phyloP scores from a whole-genome alignment of 2,888 invertebrate genomes.

The Stegana nigrithorax region DNA sequence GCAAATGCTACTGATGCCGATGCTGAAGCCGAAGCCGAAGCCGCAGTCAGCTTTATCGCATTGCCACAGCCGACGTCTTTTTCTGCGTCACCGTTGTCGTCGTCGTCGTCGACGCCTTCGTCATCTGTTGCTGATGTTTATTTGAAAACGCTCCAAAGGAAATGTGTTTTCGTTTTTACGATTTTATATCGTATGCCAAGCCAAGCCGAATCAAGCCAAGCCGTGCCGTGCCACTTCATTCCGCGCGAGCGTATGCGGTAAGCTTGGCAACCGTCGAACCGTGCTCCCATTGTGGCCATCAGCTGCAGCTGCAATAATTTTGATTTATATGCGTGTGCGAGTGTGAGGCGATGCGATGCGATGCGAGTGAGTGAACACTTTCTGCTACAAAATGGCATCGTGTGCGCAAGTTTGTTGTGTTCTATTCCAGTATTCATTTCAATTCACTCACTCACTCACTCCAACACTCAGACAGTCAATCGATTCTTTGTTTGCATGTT shows the following conservation, averaged over 20 bases:
- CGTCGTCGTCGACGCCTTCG: background rate
- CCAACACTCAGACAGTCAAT: no score
- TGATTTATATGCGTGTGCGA: constrained; percentile 22
- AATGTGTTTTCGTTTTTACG: constrained; percentile 15
- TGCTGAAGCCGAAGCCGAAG: no score
- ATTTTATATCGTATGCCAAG: background rate
- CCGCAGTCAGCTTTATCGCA: no score
- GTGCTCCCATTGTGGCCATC: constrained; percentile 11
- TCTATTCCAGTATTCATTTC: no score
- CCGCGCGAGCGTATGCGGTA: no score
- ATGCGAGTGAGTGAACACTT: background rate
- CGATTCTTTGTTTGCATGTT: no score
- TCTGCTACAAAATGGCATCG: no score
- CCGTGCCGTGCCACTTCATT: no score
- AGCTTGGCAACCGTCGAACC: no score
- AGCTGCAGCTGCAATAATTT: constrained; percentile 25
- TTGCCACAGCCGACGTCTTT: no score
- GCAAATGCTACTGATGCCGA: background rate
- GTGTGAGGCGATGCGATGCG: background rate
- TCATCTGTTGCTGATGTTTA: constrained; percentile 24
- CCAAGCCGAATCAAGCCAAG: background rate
- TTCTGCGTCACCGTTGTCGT: background rate
- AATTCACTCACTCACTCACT: no score
- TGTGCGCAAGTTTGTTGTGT: no score
- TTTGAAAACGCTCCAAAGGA: constrained; percentile 13